A percentile compares a stretch with the other conserved stretches of the same genome.
These are phyloP conservation scores for Solenodon paradoxus DNA, from an alignment of 2,113 vertebrate species.

Conservation along the genomic window DNA sequence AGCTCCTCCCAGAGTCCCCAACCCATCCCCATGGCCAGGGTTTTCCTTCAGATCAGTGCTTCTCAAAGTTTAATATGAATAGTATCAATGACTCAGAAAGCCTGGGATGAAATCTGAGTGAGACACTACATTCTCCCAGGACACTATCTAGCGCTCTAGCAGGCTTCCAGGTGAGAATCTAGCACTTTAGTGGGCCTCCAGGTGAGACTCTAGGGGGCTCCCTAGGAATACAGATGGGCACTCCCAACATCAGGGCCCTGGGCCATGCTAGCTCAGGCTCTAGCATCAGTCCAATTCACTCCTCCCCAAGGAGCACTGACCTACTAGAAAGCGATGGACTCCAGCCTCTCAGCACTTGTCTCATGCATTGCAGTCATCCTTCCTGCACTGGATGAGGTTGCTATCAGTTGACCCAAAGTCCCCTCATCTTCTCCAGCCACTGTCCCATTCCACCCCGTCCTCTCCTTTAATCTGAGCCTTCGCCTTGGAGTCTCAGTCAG, in stretches of 20 bases:
- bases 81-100: background rate
- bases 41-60: background rate
- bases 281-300: background rate
- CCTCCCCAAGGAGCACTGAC: background rate
- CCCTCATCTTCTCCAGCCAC: background rate
- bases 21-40: rapidly evolving
- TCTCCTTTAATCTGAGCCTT: background rate
- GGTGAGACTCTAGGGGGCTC: too few species aligned
- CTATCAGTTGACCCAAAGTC: too few species aligned
- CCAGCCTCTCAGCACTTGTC: background rate
- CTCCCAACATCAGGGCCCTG: background rate
- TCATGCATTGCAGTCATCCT: background rate
- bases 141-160: background rate
- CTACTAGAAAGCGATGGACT: rapidly evolving
- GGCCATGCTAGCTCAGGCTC: background rate
- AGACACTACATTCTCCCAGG: background rate
- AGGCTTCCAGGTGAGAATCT: background rate
- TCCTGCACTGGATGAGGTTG: background rate
- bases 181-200: too few species aligned
- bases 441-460: rapidly evolving
- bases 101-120: background rate
- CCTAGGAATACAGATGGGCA: background rate
- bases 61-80: background rate
- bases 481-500: background rate
- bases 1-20: background rate